Percentiles rank a stretch among this genome's conserved stretches.
Evolutionary conservation across 2,113 vertebrate genomes (phyloP).

Genomic region (Rhinogobius similis): DNA sequence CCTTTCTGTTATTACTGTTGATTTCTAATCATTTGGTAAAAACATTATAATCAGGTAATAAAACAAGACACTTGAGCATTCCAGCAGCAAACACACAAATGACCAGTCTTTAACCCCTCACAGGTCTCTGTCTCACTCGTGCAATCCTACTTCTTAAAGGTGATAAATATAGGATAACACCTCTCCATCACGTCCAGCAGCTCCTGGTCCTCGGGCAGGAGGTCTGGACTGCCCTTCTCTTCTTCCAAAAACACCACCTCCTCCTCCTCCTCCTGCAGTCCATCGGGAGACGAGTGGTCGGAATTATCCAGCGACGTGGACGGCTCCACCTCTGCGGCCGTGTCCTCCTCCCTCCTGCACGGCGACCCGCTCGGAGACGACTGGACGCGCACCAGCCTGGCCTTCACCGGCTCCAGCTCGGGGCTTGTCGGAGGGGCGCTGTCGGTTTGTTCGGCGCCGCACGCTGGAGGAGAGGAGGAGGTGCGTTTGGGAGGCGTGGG

Average conservation of each 20-base stretch:
- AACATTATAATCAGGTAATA: neutral
- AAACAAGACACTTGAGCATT: constrained; percentile 1
- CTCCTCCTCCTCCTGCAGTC: constrained; percentile 4
- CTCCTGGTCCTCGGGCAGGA: constrained; percentile 63
- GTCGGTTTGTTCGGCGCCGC: constrained; percentile 16
- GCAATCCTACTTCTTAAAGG: constrained; percentile 49
- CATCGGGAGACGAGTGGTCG: neutral
- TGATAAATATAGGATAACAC: constrained; percentile 59
- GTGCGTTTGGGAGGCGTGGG: constrained; percentile 32
- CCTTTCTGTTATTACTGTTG: neutral
- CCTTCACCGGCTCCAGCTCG: constrained; percentile 41
- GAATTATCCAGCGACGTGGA: constrained; percentile 50
- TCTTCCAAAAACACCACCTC: constrained; percentile 47
- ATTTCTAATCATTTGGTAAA: neutral
- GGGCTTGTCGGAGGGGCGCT: constrained; percentile 37
- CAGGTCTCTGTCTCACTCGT: neutral
- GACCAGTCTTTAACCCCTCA: no score
- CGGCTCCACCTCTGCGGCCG: constrained; percentile 28
- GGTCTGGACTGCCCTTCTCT: constrained; percentile 49
- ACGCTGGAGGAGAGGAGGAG: constrained; percentile 38
- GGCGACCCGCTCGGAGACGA: constrained; percentile 32
- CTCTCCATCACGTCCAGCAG: constrained; percentile 56
- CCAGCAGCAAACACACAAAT: neutral
- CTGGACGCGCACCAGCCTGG: constrained; percentile 40
- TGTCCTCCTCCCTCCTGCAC: constrained; percentile 15